Conservation (phyloP, 1,140 invertebrate genomes). For the Hyles euphorbiae region DNA sequence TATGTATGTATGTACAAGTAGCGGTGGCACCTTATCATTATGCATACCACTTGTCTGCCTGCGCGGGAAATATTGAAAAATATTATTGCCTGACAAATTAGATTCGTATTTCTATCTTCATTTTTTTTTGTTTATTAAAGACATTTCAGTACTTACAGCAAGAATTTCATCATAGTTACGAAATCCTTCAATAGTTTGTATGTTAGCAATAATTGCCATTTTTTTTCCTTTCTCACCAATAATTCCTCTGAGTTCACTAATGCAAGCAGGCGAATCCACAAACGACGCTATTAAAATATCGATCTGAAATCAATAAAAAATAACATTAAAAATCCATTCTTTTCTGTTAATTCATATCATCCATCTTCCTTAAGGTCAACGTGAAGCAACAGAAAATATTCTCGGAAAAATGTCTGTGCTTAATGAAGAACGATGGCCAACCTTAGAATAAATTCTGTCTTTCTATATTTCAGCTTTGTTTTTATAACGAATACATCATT, state of each 20-base stretch:
- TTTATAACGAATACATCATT: background rate
- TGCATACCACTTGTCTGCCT: too few relatives aligned
- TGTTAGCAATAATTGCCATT: constrained; percentile 85
- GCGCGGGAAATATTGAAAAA: too few relatives aligned
- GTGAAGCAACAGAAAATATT: constrained; percentile 6
- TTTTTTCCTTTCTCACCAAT: constrained; percentile 82
- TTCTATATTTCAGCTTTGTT: background rate
- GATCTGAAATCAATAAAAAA: constrained; percentile 43
- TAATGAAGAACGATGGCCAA: constrained; percentile 11
- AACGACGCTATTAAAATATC: constrained; percentile 91
- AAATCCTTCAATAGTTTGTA: constrained; percentile 86
- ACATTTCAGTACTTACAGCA: background rate
- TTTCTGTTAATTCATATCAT: constrained; percentile 8
- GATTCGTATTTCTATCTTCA: too few relatives aligned
- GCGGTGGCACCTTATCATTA: too few relatives aligned
- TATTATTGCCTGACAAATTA: too few relatives aligned
- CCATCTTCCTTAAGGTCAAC: constrained; percentile 10
- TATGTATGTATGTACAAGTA: too few relatives aligned
- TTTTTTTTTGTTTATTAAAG: too few relatives aligned
- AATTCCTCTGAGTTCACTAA: constrained; percentile 80
- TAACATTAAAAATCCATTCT: constrained; percentile 6
- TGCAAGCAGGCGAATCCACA: constrained; percentile 80
- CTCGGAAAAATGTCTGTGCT: constrained; percentile 5
- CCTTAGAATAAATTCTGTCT: constrained; percentile 4
- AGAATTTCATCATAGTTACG: constrained; percentile 84